Percentiles rank a stretch among this genome's conserved stretches.
Evolutionary conservation across 1,140 invertebrate genomes (phyloP).

Genomic region (Ips nitidus): DNA sequence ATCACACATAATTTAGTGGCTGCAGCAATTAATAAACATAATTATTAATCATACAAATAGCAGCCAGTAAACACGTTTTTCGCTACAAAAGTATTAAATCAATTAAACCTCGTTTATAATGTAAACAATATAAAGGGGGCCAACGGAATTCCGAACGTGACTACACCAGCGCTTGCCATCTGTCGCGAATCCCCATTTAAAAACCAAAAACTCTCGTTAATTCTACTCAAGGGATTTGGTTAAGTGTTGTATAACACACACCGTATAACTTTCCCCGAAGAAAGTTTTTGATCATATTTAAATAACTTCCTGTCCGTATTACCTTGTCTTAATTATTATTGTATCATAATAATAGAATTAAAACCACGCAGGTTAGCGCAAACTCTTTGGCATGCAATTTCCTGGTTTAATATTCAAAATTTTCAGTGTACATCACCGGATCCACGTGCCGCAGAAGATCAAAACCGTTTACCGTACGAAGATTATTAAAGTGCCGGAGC

Average conservation of each 20-base stretch:
- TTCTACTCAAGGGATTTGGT: not conserved
- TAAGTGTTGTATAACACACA: not conserved
- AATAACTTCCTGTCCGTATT: not conserved
- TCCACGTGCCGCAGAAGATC: constrained; percentile 47
- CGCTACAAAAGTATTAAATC: too few relatives aligned
- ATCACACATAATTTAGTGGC: too few relatives aligned
- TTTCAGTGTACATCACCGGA: constrained; percentile 44
- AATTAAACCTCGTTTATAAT: too few relatives aligned
- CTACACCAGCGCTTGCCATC: not conserved
- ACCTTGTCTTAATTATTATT: too few relatives aligned
- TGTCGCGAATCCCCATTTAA: not conserved
- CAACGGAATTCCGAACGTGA: too few relatives aligned
- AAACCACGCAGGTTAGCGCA: too few relatives aligned
- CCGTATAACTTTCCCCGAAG: not conserved
- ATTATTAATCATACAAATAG: too few relatives aligned
- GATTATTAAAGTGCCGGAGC: constrained; percentile 48
- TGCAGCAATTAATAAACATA: too few relatives aligned
- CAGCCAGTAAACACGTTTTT: too few relatives aligned
- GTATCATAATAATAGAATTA: too few relatives aligned
- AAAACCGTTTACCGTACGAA: constrained; percentile 49
- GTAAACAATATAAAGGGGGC: too few relatives aligned
- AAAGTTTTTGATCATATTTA: constrained; percentile 1
- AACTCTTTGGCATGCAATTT: too few relatives aligned
- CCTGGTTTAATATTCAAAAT: not conserved
- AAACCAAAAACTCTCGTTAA: not conserved